A percentile compares a stretch with the other conserved stretches of the same genome.
Evolutionary conservation across 2,113 vertebrate species (phyloP).

Genomic region (Speoplatyrhinus poulsoni): DNA sequence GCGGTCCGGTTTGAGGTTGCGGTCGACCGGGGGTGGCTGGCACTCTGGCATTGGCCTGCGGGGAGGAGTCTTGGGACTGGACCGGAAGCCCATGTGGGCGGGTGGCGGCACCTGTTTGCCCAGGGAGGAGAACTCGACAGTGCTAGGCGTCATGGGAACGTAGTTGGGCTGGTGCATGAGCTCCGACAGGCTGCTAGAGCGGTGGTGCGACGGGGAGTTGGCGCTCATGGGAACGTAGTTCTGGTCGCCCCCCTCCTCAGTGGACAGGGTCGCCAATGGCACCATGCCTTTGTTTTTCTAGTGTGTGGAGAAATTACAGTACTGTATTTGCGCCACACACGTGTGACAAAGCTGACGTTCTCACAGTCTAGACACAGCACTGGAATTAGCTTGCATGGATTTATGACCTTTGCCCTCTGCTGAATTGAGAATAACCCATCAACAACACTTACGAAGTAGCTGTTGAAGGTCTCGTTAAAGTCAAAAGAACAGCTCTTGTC

Average conservation of each 20-base stretch:
- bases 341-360: background rate
- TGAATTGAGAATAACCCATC: background rate
- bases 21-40: slow-evolving; percentile 94
- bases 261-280: slow-evolving; percentile 85
- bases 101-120: slow-evolving; percentile 98
- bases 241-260: slow-evolving; percentile 91
- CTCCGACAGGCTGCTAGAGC: slow-evolving; percentile 89
- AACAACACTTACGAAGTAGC: slow-evolving; percentile 91
- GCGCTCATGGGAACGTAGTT: slow-evolving; percentile 99
- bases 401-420: background rate
- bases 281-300: slow-evolving; percentile 96
- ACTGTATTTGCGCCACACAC: background rate
- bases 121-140: slow-evolving; percentile 93
- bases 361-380: background rate
- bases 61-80: slow-evolving; percentile 95
- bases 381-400: background rate
- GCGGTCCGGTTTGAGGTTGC: slow-evolving; percentile 97
- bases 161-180: slow-evolving; percentile 94
- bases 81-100: slow-evolving; percentile 97
- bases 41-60: slow-evolving; percentile 89
- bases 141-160: slow-evolving; percentile 96
- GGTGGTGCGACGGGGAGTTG: slow-evolving; percentile 92
- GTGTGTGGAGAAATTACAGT: background rate
- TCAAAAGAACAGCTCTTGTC: slow-evolving; percentile 92
- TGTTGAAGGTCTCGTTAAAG: slow-evolving; percentile 89